Percentiles rank a stretch among this genome's conserved stretches.
phyloP scores from a whole-genome alignment of 2,797 vertebrate species.

The Pitangus sulphuratus region DNA sequence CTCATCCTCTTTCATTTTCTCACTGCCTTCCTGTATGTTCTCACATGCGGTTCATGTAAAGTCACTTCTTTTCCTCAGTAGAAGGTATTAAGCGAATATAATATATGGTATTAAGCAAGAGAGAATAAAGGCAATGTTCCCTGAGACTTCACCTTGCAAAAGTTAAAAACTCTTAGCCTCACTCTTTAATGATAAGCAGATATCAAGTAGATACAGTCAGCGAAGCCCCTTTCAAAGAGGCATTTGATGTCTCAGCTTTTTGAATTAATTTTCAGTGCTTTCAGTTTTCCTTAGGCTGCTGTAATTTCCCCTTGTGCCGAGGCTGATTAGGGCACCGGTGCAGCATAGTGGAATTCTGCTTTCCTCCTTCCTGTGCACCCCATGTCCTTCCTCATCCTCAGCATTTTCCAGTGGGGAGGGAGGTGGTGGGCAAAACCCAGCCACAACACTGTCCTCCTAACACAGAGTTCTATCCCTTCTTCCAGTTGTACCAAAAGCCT shows the following conservation, averaged over 20 bases:
- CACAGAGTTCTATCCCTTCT: not conserved
- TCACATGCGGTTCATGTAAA: not conserved
- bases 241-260: not conserved
- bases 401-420: not conserved
- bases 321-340: not conserved
- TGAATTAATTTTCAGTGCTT: not conserved
- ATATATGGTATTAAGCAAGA: not conserved
- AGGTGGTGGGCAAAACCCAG: not conserved
- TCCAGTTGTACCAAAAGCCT: not conserved
- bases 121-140: not conserved
- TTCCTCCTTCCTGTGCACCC: not conserved
- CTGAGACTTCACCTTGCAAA: not conserved
- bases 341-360: not conserved
- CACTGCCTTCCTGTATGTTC: not conserved
- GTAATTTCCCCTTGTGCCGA: not conserved
- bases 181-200: not conserved
- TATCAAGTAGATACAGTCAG: not conserved
- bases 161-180: not conserved
- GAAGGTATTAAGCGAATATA: not conserved
- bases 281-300: not conserved
- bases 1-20: not conserved
- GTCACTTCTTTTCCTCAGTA: not conserved
- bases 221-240: not conserved
- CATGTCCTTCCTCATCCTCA: not conserved
- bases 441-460: not conserved